phyloP scores from a whole-genome alignment of 2,888 invertebrate species.

The Ichneumon xanthorius region DNA sequence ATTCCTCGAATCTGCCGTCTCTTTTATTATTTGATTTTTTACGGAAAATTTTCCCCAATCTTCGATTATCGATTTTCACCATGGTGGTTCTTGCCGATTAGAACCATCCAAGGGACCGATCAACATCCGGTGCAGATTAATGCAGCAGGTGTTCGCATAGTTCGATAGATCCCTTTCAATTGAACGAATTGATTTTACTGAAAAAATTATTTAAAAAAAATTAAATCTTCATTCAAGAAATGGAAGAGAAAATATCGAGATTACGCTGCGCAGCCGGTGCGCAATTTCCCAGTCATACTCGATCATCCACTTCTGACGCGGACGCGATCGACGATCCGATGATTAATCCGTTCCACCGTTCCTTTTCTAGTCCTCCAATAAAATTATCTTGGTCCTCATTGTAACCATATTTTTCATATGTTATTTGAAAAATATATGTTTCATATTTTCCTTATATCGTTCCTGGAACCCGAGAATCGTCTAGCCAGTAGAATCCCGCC shows the following conservation, averaged over 20 bases:
- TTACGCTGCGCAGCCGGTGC: neutral
- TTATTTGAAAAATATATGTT: no score
- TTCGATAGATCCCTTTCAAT: neutral
- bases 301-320: constrained; percentile 16
- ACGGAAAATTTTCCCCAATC: neutral
- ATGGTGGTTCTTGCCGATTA: neutral
- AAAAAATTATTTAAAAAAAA: neutral
- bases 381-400: neutral
- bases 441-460: neutral
- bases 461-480: neutral
- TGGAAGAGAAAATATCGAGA: neutral
- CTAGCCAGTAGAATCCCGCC: neutral
- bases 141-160: neutral
- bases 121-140: neutral
- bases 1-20: neutral
- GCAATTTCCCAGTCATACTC: neutral
- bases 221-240: neutral
- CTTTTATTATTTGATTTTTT: neutral
- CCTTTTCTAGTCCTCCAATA: neutral
- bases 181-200: neutral
- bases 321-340: neutral
- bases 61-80: neutral
- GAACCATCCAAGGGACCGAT: neutral
- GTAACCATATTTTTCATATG: neutral
- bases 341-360: neutral